A percentile compares a stretch with the other conserved stretches of the same genome.
phyloP scores from a whole-genome alignment of 2,113 vertebrate genomes.

The Alouatta palliata region DNA sequence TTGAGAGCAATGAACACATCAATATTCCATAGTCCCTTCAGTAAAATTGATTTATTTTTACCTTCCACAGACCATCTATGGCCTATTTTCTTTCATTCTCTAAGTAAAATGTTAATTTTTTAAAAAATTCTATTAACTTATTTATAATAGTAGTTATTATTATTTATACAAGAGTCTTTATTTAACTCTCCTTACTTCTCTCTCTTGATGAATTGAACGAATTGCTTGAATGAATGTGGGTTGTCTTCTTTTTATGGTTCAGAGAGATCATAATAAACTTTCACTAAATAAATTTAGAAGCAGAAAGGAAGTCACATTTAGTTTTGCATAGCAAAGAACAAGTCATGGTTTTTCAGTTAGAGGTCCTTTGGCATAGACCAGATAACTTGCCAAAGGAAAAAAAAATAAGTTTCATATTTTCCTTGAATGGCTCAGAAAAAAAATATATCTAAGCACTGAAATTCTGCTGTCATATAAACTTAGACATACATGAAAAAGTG shows the following conservation, averaged over 20 bases:
- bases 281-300: constrained; percentile 36
- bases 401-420: background rate
- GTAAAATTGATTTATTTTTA: background rate
- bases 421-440: background rate
- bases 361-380: background rate
- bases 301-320: constrained; percentile 27
- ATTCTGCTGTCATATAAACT: background rate
- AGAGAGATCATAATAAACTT: constrained; percentile 33
- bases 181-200: background rate
- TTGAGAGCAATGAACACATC: background rate
- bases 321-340: background rate
- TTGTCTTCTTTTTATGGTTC: background rate
- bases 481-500: background rate
- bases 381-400: background rate
- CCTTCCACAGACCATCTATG: background rate
- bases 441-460: background rate
- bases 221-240: background rate
- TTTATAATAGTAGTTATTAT: background rate
- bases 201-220: background rate
- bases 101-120: background rate
- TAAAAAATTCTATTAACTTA: background rate
- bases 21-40: background rate
- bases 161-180: background rate
- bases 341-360: background rate
- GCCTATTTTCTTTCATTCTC: background rate